Base-by-base conservation (phyloP, 2,113 vertebrate genomes). In the Perca fluviatilis region DNA sequence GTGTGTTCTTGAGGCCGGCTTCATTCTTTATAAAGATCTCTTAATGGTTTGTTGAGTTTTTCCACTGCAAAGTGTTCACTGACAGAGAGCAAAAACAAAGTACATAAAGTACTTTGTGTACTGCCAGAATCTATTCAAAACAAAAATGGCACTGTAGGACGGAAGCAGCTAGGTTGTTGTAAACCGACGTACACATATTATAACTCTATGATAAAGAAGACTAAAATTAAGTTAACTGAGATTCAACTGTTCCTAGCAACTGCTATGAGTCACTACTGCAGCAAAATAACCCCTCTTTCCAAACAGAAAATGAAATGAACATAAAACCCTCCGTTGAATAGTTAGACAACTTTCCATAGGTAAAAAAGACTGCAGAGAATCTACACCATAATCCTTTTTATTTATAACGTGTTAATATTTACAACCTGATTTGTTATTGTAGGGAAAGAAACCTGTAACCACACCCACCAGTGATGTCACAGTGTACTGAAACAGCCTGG, bases 391-490 rank as follows among this genome's bases (percentile, higher is more conserved):
- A n/a, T 21, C 13, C 12, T 27, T 57, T 6, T 58, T 6, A 25
- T 27, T 58, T 14, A 57, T 2, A 5, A 33, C 13, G 7, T 16
- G 6, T 13, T 58, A 58, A 58, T 58, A 30, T 30, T 58, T 3
- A 15, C 14, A 43, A 43, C 40, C 40, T 10, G 2, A 11, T 43
- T 43, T 43, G 11, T 11, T 43, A 43, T 43, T 43, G 40, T 43
- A 43, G 10, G 2, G 40, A 62, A 46, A 25, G 12, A 12, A 21
- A 50, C 19, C 25, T n/a, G 25, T 27, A 12, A 64, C 33, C 49
- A 63, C 60, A 21, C 47, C 49, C 60, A 60, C n/a, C 18, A 0
- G 47, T 63, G 72, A 53, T 53, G 60, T 75, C 72, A 53, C 60
- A 10, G 30, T 5, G 46, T 5, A 12, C 71, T 15, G 21, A 51